phyloP scores from a whole-genome alignment of 2,888 invertebrate genomes.

The Glyphotaelius pellucidus region DNA sequence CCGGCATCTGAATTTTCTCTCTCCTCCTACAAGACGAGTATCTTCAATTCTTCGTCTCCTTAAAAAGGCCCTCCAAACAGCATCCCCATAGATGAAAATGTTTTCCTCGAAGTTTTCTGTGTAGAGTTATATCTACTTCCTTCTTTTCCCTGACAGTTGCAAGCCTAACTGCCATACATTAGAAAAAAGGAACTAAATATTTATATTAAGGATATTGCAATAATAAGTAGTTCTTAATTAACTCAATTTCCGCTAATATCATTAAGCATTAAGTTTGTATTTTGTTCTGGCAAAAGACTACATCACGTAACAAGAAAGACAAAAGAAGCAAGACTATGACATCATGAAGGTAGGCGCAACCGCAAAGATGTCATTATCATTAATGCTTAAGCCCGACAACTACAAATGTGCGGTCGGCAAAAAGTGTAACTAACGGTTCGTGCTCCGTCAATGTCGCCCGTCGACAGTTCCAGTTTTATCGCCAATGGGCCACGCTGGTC shows the following conservation, averaged over 20 bases:
- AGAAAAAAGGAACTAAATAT: background rate
- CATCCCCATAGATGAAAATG: no score
- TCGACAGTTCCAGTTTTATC: background rate
- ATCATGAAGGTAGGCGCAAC: background rate
- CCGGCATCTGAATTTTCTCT: no score
- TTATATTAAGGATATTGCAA: background rate
- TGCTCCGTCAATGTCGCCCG: background rate
- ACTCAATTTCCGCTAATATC: background rate
- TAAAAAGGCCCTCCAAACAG: no score
- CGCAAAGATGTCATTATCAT: constrained; percentile 2
- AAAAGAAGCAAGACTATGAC: background rate
- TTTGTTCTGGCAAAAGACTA: background rate
- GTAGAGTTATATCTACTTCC: no score
- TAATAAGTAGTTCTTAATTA: background rate
- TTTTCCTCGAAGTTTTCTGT: no score
- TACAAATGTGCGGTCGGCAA: background rate
- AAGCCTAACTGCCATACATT: background rate
- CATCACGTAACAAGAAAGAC: background rate
- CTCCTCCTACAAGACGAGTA: no score
- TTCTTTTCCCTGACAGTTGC: background rate
- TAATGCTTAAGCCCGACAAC: background rate
- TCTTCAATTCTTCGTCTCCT: no score
- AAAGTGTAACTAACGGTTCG: background rate
- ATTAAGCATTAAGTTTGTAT: background rate
- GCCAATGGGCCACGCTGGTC: background rate